Evolutionary conservation across 2,797 vertebrate genomes (phyloP).

Genomic region (Rhodeus uyekii): DNA sequence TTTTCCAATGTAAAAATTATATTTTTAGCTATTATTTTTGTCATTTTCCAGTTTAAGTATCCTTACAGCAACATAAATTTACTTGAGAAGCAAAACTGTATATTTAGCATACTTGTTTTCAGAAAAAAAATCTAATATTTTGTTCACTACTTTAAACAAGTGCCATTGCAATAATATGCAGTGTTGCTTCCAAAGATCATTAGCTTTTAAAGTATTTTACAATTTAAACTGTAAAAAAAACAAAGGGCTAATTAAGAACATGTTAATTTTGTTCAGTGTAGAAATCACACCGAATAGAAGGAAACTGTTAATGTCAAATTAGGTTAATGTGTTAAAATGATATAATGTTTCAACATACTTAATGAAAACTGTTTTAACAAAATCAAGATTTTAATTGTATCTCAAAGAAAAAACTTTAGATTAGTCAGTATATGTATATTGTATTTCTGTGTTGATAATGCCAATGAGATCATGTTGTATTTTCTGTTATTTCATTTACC

Average conservation of each 20-base stretch:
- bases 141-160: background rate
- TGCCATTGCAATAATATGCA: background rate
- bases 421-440: background rate
- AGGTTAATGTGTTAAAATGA: background rate
- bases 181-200: background rate
- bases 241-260: background rate
- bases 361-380: background rate
- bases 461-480: background rate
- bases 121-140: background rate
- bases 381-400: background rate
- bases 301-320: background rate
- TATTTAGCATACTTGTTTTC: background rate
- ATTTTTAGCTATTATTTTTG: background rate
- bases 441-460: background rate
- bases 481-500: background rate
- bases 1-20: background rate
- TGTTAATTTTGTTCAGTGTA: background rate
- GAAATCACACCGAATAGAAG: background rate
- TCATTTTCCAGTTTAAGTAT: background rate
- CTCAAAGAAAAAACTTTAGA: background rate
- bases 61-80: background rate
- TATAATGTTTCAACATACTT: background rate
- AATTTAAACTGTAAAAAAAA: background rate
- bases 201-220: background rate
- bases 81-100: background rate